Base-by-base conservation (phyloP, 1,140 invertebrate species). In the Papilio aristodemus region DNA sequence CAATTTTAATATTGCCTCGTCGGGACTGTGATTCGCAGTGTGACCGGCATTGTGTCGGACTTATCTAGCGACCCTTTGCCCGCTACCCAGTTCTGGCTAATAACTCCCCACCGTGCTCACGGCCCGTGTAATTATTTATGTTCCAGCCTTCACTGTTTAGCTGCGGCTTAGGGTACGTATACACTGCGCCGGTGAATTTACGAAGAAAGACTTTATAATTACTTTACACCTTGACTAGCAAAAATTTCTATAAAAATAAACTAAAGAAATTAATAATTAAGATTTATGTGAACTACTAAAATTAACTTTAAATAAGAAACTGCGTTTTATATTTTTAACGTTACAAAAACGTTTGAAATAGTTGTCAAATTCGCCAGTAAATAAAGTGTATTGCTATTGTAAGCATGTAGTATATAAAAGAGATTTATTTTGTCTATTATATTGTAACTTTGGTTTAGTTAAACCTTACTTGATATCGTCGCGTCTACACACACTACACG, bases 41-140 rank as follows among this genome's bases (percentile, higher is more conserved):
- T n/a, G 46, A 54, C 46, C 46, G n/a, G 46, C 11, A 54, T 62
- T 62, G 59, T 62, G 32, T 46, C 13, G 25, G 25, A 66, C 25
- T 66, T 66, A 66, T 66, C 63, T 46, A 41, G 39, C 63, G 43
- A 66, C 63, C 63, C 63, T 66, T 25, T n/a, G 14, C 63, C 17
- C 63, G 46, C 63, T 41, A 37, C 25, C 32, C 60, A 64, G 60
- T 73, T 68, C 63, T 54, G 69, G 50, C 72, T 77, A 79, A 81
- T 79, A 81, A 80, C 72, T 83, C 72, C 70, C 71, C 68, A 39
- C 70, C 70, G 77, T 81, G 80, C 68, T 79, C 78, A 80, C 72
- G 62, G 72, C 25, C 67, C 80, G 76, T 84, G 82, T 80, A 80
- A 84, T 84, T 84, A 80, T 84, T 84, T 83, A 81, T 80, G 80